phyloP scores from a whole-genome alignment of 2,797 vertebrate genomes.

The Luscinia megarhynchos region DNA sequence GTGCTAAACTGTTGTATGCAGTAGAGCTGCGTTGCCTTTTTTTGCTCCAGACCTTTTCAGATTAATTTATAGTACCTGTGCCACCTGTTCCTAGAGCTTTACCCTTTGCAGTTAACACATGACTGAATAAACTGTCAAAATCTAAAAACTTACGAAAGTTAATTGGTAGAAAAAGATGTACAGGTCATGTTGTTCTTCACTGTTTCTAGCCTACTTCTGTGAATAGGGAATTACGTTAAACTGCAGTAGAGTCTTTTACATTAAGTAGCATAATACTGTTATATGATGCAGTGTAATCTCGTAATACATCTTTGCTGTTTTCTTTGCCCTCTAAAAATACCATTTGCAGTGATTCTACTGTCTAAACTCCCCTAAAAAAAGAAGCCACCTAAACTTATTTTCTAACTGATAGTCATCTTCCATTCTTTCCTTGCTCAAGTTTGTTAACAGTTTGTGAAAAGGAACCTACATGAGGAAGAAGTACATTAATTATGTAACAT shows the following conservation, averaged over 20 bases:
- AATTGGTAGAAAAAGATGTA: not conserved
- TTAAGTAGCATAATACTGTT: not conserved
- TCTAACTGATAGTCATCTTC: not conserved
- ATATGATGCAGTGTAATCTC: not conserved
- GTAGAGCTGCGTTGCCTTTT: not conserved
- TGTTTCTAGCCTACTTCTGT: not conserved
- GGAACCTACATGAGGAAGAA: not conserved
- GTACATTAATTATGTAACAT: not conserved
- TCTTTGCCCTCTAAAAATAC: not conserved
- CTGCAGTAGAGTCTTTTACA: not conserved
- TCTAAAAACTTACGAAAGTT: not conserved
- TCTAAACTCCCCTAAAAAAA: not conserved
- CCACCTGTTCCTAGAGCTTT: not conserved
- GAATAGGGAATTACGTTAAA: not conserved
- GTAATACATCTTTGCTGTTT: not conserved
- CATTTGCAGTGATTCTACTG: not conserved
- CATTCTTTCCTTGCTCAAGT: not conserved
- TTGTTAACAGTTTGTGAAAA: not conserved
- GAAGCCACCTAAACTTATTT: not conserved
- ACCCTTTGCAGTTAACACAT: not conserved
- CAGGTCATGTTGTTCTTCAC: not conserved
- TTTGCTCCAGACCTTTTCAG: not conserved
- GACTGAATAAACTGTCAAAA: not conserved
- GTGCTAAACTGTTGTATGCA: not conserved
- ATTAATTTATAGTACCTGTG: not conserved